Conservation (phyloP, 2,113 vertebrate genomes). For the Rhea pennata region DNA sequence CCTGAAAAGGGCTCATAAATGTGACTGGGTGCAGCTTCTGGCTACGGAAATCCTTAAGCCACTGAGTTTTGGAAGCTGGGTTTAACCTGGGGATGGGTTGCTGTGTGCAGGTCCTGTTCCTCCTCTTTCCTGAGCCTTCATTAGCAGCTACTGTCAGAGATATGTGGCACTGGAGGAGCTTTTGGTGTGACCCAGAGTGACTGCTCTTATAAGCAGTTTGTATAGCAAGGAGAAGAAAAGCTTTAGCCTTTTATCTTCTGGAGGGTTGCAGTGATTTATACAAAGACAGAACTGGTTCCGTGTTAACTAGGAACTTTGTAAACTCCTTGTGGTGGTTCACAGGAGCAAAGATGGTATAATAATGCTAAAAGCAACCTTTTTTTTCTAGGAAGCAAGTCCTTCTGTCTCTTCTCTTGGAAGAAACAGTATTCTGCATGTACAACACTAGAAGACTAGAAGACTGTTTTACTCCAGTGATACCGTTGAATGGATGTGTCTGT, state of each 20-base stretch:
- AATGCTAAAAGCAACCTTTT: neutral
- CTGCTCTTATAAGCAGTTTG: neutral
- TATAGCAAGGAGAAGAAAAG: neutral
- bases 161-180: neutral
- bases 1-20: neutral
- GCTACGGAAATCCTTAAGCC: neutral
- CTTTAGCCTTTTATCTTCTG: neutral
- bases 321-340: neutral
- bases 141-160: neutral
- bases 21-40: neutral
- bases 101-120: neutral
- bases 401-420: neutral
- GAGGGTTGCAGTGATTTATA: neutral
- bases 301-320: neutral
- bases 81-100: neutral
- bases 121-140: neutral
- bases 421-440: neutral
- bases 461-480: neutral
- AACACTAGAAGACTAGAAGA: neutral
- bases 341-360: neutral
- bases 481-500: neutral
- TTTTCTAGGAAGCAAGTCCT: neutral
- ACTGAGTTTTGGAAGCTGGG: neutral
- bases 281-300: neutral
- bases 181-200: neutral